phyloP scores from a whole-genome alignment of 92 coral and sea anemone species.

The Phenganax marumi region DNA sequence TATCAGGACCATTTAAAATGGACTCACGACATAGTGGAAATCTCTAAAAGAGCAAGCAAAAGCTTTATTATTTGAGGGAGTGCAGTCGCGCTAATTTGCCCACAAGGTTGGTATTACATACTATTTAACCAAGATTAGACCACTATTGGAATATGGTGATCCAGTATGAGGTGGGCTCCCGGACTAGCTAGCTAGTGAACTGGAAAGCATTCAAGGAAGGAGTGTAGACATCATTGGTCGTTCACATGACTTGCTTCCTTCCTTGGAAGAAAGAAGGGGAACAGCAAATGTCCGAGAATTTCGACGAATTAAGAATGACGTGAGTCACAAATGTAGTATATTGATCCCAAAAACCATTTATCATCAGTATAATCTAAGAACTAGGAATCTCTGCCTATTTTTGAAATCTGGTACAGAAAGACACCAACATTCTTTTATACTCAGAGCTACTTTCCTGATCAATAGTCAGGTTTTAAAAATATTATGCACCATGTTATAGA shows the following conservation, averaged over 20 bases:
- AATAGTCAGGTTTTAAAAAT: no score
- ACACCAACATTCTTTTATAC: no score
- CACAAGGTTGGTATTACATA: slow-evolving; percentile 45
- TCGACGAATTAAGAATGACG: not conserved
- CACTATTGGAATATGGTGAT: not conserved
- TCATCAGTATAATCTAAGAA: not conserved
- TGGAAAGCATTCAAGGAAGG: not conserved
- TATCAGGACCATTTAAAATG: slow-evolving; percentile 39
- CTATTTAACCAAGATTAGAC: slow-evolving; percentile 46
- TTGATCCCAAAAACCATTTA: not conserved
- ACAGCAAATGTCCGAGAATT: not conserved
- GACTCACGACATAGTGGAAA: slow-evolving; percentile 39
- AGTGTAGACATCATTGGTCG: slow-evolving; percentile 6
- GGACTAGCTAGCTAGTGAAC: no score
- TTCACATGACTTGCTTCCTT: not conserved
- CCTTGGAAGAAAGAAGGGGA: not conserved
- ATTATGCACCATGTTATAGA: no score
- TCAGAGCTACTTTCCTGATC: no score
- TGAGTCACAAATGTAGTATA: not conserved
- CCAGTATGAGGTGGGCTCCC: no score
- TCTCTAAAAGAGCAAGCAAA: slow-evolving; percentile 39
- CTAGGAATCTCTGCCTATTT: not conserved
- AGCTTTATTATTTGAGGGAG: slow-evolving; percentile 41
- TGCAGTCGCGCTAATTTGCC: slow-evolving; percentile 42
- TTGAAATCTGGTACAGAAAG: no score